A percentile compares a stretch with the other conserved stretches of the same genome.
Evolutionary conservation across 2,797 vertebrate species (phyloP).

Genomic region (Champsocephalus gunnari): DNA sequence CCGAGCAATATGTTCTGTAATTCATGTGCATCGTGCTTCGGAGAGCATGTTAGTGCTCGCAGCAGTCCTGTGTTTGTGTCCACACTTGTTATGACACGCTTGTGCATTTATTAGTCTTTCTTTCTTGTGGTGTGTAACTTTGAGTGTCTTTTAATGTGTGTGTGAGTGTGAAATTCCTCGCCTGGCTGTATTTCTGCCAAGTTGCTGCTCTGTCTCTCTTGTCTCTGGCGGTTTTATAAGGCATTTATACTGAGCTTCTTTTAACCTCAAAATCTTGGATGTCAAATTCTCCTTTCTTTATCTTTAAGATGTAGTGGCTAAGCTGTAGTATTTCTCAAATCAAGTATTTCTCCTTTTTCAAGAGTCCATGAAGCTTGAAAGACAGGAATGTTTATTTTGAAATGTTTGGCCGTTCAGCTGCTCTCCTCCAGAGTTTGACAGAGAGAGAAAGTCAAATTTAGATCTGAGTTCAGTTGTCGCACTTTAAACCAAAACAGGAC

Average conservation of each 20-base stretch:
- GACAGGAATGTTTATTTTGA: not conserved
- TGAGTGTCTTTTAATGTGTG: conserved; percentile 4
- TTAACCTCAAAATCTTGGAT: conserved; percentile 16
- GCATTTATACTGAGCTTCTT: conserved; percentile 30
- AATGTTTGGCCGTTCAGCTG: not conserved
- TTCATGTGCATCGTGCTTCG: conserved; percentile 57
- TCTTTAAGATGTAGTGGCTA: not conserved
- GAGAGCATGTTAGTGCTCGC: conserved; percentile 51
- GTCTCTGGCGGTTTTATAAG: conserved; percentile 7
- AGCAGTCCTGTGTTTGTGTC: conserved; percentile 30
- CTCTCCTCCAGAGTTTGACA: not conserved
- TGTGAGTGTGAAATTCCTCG: conserved; percentile 49
- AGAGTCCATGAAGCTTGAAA: conserved; percentile 6
- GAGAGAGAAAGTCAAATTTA: not conserved
- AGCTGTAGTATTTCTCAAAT: not conserved
- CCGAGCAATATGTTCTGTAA: conserved; percentile 66
- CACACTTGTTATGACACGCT: conserved; percentile 9
- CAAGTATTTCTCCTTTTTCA: not conserved
- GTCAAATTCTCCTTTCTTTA: conserved; percentile 1
- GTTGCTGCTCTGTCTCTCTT: conserved; percentile 40
- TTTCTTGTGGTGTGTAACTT: conserved; percentile 15
- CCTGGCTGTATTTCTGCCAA: conserved; percentile 45
- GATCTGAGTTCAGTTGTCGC: not conserved
- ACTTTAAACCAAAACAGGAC: not conserved
- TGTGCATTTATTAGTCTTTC: conserved; percentile 24